phyloP scores from a whole-genome alignment of 2,113 vertebrate genomes.

The Ploceus nigricollis region DNA sequence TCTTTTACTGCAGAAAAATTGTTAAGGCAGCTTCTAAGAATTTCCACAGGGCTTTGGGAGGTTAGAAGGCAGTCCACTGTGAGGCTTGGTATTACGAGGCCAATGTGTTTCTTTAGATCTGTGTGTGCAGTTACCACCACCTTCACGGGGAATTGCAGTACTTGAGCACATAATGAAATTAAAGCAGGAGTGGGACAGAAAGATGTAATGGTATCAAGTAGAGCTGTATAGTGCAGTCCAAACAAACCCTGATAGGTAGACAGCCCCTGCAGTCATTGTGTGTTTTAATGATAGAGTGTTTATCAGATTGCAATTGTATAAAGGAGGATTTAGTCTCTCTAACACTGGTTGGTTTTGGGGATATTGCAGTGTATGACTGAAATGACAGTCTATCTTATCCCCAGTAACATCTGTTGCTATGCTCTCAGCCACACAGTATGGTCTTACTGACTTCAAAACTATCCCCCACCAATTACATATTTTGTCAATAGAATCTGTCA shows the following conservation, averaged over 20 bases:
- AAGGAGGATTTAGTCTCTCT: background rate
- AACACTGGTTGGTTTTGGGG: background rate
- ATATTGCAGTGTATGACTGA: background rate
- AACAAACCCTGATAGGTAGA: background rate
- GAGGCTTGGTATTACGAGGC: conserved; percentile 17
- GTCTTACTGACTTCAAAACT: background rate
- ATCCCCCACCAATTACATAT: background rate
- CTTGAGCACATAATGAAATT: conserved; percentile 34
- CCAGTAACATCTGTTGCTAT: background rate
- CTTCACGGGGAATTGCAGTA: background rate
- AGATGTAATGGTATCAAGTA: background rate
- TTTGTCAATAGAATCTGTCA: background rate
- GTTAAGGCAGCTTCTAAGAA: conserved; percentile 53
- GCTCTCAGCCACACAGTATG: background rate
- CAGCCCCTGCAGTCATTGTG: background rate
- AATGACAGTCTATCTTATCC: background rate
- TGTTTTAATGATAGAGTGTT: conserved; percentile 7
- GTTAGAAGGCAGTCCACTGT: conserved; percentile 46
- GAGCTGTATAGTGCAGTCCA: background rate
- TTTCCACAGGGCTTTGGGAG: conserved; percentile 47
- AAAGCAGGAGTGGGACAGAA: background rate
- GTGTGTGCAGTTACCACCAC: background rate
- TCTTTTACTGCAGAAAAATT: conserved; percentile 54
- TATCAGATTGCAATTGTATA: background rate
- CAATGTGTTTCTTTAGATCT: conserved; percentile 48